A percentile compares a stretch with the other conserved stretches of the same genome.
Evolutionary conservation across 2,888 invertebrate species (phyloP).

Genomic region (Sceliomorpha sp.): DNA sequence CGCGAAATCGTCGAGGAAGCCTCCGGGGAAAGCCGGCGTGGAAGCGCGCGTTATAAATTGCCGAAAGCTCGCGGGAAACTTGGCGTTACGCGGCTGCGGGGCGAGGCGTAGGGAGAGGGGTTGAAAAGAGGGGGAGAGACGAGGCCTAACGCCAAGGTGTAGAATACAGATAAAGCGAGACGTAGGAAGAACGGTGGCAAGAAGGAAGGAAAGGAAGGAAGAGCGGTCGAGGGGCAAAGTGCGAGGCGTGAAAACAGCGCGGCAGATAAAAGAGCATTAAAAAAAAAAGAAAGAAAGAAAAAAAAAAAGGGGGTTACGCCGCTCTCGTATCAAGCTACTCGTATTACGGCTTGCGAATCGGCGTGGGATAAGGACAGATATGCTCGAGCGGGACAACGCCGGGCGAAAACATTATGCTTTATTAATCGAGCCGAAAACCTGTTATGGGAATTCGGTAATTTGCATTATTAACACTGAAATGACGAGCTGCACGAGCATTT

Average conservation of each 20-base stretch:
- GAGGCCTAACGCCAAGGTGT: slow-evolving; percentile 17
- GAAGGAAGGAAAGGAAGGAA: no score
- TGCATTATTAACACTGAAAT: slow-evolving; percentile 8
- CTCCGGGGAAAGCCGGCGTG: no score
- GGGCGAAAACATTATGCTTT: slow-evolving; percentile 9
- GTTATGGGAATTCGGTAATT: slow-evolving; percentile 14
- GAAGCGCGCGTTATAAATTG: no score
- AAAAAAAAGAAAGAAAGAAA: slow-evolving; percentile 64
- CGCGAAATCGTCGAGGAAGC: no score
- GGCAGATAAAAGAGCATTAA: slow-evolving; percentile 65
- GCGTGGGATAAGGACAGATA: slow-evolving; percentile 30
- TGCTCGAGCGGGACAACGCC: slow-evolving; percentile 20
- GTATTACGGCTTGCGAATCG: slow-evolving; percentile 57
- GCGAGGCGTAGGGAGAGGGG: no score
- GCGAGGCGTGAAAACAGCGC: slow-evolving; percentile 59
- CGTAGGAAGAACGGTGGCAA: slow-evolving; percentile 1
- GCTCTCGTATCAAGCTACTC: slow-evolving; percentile 59
- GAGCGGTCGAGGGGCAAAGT: slow-evolving; percentile 44
- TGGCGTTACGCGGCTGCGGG: no score
- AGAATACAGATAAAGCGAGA: slow-evolving; percentile 17
- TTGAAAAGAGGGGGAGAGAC: slow-evolving; percentile 37
- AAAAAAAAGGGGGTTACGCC: slow-evolving; percentile 61
- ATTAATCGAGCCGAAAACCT: slow-evolving; percentile 12
- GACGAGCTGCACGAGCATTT: slow-evolving; percentile 1
- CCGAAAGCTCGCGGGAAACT: no score